These are phyloP conservation scores for Notiomystis cincta DNA, from an alignment of 2,113 vertebrate genomes.

Conservation along the genomic window DNA sequence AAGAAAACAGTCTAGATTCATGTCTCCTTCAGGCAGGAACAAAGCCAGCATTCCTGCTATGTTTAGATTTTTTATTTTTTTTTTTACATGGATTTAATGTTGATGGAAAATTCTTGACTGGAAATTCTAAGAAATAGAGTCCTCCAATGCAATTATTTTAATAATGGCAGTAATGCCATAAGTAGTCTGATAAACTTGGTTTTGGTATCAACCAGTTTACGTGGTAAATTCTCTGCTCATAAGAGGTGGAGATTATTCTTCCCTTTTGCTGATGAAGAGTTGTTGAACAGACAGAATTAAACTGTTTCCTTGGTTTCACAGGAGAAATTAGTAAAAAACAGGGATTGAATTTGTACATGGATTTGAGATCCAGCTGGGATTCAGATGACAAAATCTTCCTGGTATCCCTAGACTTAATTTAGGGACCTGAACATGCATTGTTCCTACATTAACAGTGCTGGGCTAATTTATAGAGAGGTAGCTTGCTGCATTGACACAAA, in stretches of 20 bases:
- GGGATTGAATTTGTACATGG: rapidly evolving
- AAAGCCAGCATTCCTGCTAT: neutral
- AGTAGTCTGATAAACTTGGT: neutral
- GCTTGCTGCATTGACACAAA: neutral
- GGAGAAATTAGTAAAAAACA: neutral
- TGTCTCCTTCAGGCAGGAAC: neutral
- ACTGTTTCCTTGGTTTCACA: neutral
- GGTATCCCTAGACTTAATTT: neutral
- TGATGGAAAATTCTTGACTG: neutral
- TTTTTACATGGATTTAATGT: neutral
- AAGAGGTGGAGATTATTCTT: neutral
- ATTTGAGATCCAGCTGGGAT: neutral
- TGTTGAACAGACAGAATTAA: neutral
- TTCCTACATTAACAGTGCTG: neutral
- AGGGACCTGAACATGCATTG: rapidly evolving
- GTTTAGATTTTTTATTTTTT: neutral
- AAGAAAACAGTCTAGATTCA: neutral
- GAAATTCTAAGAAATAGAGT: neutral
- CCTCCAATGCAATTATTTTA: neutral
- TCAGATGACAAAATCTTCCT: neutral
- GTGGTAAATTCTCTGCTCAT: neutral
- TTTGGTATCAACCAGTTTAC: neutral
- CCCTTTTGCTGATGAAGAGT: neutral
- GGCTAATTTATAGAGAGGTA: neutral
- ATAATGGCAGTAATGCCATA: neutral